Conservation (phyloP, 1,140 invertebrate species). For the Drosophila kepulauana region DNA sequence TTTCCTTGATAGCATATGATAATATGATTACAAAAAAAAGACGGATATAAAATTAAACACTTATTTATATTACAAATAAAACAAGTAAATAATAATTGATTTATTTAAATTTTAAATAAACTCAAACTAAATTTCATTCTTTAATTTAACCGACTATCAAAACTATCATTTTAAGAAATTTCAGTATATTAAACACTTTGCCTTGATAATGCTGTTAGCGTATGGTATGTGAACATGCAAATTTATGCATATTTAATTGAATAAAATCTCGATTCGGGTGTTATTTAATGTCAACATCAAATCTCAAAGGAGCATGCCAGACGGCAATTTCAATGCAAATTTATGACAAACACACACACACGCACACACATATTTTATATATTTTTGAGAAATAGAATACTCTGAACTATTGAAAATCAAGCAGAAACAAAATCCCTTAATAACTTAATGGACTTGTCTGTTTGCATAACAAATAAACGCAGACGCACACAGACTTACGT, state of each 20-base stretch:
- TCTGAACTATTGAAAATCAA: slow-evolving; percentile 60
- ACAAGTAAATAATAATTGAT: too few species aligned
- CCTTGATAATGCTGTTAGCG: slow-evolving; percentile 11
- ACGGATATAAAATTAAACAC: too few species aligned
- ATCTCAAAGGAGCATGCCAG: slow-evolving; percentile 1
- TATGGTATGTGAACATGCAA: slow-evolving; percentile 62
- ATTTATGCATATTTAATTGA: slow-evolving; percentile 77
- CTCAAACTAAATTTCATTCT: too few species aligned
- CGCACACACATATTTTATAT: neutral
- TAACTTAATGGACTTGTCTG: slow-evolving; percentile 80
- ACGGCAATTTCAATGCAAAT: slow-evolving; percentile 8
- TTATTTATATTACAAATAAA: too few species aligned
- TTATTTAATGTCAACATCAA: slow-evolving; percentile 62
- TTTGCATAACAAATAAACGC: slow-evolving; percentile 54
- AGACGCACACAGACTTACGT: slow-evolving; percentile 12
- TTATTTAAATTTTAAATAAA: too few species aligned
- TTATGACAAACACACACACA: slow-evolving; percentile 1
- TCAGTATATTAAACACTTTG: neutral
- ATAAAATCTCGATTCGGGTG: slow-evolving; percentile 56
- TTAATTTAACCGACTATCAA: too few species aligned
- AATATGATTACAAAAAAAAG: too few species aligned
- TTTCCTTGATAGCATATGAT: too few species aligned
- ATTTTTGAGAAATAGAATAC: slow-evolving; percentile 17
- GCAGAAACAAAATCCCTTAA: slow-evolving; percentile 76
- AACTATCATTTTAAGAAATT: neutral